Base-by-base conservation (phyloP, 1,140 invertebrate species). In the Philopotamus ludificatus region DNA sequence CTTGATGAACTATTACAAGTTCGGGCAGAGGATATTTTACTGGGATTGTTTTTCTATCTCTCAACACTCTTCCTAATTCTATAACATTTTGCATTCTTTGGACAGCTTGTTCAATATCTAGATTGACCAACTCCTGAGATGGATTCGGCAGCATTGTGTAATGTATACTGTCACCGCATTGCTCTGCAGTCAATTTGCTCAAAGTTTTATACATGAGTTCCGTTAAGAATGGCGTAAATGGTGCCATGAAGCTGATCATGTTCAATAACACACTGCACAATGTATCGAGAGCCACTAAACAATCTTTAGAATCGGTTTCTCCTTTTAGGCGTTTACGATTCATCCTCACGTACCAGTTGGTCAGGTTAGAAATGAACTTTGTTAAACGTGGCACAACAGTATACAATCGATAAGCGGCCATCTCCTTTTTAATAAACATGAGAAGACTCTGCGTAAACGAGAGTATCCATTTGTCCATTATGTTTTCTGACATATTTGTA, bases 281-380 rank as follows among this genome's bases (percentile, higher is more conserved):
- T 0, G 95, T 96, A 62, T 92, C 88, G 22, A 99, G 76, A 0
- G 95, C 94, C 44, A 87, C 80, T 50, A 87, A 81, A 73, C 94
- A 95, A 73, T 99, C 95, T 12, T 85, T 80, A 1, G 85, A 80
- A 21, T 86, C 85, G 70, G 79, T 80, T 74, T 98, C 94, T 68
- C 94, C 95, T 79, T 94, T 97, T 39, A 99, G 84, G 47, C 97
- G 84, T 73, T 89, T 91, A 54, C 97, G 85, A 76, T 99, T 99
- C 86, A 99, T 93, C 61, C 97, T 84, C 7, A 99, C 95, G 76
- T 99, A 98, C 95, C 96, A 98, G 76, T 99, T 99, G 3, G 96
- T 99, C 1, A 99, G 83, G 74, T 98, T 92, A 73, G 99, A 95
- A 69, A 99, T 95, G 77, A 96, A 99, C 75, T 96, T 95, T 0